Percentiles rank a stretch among this genome's conserved stretches.
Evolutionary conservation across 2,113 vertebrate genomes (phyloP).

Genomic region (Alligator mississippiensis): DNA sequence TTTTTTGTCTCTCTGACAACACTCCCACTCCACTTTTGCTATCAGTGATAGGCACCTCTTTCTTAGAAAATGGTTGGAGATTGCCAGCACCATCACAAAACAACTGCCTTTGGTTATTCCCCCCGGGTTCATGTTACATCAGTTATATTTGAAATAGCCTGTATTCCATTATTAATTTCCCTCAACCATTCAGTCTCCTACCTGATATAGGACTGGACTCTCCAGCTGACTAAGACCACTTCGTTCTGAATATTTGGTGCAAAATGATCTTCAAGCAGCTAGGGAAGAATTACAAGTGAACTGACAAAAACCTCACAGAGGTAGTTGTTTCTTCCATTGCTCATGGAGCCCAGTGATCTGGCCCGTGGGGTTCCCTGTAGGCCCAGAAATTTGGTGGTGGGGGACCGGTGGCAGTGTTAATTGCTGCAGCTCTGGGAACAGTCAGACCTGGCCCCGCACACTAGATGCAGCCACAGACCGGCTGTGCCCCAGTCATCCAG

Average conservation of each 20-base stretch:
- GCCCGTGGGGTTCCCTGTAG: accelerated
- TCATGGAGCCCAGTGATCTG: background rate
- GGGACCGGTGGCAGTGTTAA: no score
- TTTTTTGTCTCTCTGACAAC: background rate
- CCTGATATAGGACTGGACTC: background rate
- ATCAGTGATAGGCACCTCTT: accelerated
- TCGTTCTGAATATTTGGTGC: background rate
- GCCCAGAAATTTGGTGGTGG: background rate
- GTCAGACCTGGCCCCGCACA: no score
- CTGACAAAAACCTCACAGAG: background rate
- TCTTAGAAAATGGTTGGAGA: background rate
- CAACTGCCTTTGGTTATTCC: background rate
- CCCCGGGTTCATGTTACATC: background rate
- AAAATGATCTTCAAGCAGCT: background rate
- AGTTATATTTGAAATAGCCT: background rate
- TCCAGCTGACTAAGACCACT: background rate
- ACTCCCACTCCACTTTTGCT: background rate
- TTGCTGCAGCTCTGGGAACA: no score
- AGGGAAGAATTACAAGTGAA: background rate
- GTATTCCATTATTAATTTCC: background rate
- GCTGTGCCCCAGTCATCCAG: no score
- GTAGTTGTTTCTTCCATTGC: background rate
- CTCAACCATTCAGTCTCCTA: background rate
- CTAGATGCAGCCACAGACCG: no score
- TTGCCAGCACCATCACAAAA: background rate